phyloP scores from a whole-genome alignment of 2,797 vertebrate species.

The Sciaenops ocellatus region DNA sequence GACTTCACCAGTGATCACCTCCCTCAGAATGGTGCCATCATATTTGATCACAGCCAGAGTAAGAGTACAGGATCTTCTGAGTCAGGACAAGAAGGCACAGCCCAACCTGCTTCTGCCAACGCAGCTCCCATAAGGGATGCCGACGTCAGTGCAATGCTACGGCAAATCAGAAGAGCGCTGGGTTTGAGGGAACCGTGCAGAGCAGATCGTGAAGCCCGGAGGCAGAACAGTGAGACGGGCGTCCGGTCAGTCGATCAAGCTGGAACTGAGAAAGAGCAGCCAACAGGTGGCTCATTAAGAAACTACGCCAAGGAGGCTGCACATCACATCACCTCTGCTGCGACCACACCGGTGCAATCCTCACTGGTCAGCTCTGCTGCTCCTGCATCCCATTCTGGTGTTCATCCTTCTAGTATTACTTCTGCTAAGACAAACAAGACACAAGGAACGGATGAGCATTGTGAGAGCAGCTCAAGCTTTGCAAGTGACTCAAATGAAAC shows the following conservation, averaged over 20 bases:
- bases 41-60: slow-evolving; percentile 17
- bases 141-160: slow-evolving; percentile 59
- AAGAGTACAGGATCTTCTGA: neutral
- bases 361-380: slow-evolving; percentile 16
- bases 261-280: neutral
- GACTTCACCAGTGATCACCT: slow-evolving; percentile 55
- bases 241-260: neutral
- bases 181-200: slow-evolving; percentile 71
- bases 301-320: neutral
- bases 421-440: neutral
- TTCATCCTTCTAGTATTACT: neutral
- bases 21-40: slow-evolving; percentile 14
- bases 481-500: slow-evolving; percentile 35
- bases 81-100: neutral
- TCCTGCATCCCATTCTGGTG: neutral
- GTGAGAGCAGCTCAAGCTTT: neutral
- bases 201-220: slow-evolving; percentile 70
- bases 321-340: neutral
- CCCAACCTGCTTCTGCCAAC: neutral
- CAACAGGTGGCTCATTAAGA: neutral
- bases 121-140: neutral
- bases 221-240: slow-evolving; percentile 14
- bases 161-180: slow-evolving; percentile 67
- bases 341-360: slow-evolving; percentile 1
- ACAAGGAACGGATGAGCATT: neutral